Evolutionary conservation across 1,140 invertebrate genomes (phyloP).

Genomic region (Bombyx mandarina): DNA sequence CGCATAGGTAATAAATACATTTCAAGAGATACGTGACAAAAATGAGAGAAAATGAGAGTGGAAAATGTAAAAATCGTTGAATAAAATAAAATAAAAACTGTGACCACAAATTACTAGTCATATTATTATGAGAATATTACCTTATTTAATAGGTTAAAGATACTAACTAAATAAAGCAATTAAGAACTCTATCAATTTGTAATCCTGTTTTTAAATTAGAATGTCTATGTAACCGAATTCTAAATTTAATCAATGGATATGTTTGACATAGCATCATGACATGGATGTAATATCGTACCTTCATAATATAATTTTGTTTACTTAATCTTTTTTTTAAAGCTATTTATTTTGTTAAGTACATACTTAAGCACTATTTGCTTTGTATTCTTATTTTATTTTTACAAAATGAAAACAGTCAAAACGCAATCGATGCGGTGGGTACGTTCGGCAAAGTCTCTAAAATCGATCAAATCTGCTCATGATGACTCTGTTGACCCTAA

Average conservation of each 20-base stretch:
- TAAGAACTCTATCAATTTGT: no score
- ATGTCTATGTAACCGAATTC: no score
- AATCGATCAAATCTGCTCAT: constrained; percentile 7
- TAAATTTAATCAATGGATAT: not conserved
- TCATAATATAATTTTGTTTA: not conserved
- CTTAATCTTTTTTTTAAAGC: constrained; percentile 3
- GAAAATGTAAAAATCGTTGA: no score
- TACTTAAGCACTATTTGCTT: not conserved
- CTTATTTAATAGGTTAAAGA: no score
- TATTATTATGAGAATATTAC: no score
- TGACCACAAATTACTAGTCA: no score
- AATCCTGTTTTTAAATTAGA: no score
- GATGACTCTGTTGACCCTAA: not conserved
- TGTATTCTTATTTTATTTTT: not conserved
- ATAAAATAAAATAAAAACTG: no score
- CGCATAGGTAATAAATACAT: no score
- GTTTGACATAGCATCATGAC: not conserved
- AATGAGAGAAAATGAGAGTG: no score
- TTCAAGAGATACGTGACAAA: no score
- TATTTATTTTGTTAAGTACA: not conserved
- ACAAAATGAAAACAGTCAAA: constrained; percentile 4
- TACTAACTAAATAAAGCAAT: no score
- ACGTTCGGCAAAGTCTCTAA: constrained; percentile 16
- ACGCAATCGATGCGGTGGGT: constrained; percentile 12
- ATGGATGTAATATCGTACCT: not conserved